phyloP scores from a whole-genome alignment of 2,797 vertebrate genomes.

The Pachyuromys duprasi region DNA sequence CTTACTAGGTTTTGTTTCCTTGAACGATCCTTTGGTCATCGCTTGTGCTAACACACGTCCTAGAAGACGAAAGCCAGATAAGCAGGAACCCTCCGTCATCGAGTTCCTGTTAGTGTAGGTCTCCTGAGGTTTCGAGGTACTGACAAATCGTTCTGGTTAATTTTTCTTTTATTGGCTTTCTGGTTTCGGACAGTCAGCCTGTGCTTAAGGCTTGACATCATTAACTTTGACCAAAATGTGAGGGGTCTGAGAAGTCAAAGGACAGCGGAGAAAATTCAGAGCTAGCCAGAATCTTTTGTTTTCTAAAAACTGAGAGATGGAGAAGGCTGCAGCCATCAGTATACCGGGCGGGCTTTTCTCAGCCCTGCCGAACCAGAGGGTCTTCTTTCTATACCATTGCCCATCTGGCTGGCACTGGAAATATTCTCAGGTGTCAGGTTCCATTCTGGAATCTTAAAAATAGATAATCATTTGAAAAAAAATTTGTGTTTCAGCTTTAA shows the following conservation, averaged over 20 bases:
- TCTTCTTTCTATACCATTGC: not conserved
- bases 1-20: not conserved
- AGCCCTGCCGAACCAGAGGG: not conserved
- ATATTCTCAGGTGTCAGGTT: not conserved
- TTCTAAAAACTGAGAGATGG: not conserved
- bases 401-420: not conserved
- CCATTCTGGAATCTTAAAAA: slow-evolving; percentile 33
- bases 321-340: not conserved
- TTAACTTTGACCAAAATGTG: slow-evolving; percentile 28
- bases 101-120: not conserved
- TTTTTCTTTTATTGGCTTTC: not conserved
- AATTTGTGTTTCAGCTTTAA: slow-evolving; percentile 46
- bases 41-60: not conserved
- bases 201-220: slow-evolving; percentile 31
- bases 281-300: not conserved
- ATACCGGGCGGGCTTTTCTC: rapidly evolving
- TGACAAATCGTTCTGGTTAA: not conserved
- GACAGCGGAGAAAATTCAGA: not conserved
- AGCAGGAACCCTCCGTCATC: not conserved
- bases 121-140: not conserved
- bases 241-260: not conserved
- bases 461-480: slow-evolving; percentile 9
- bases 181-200: not conserved
- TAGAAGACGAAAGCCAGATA: slow-evolving; percentile 16
- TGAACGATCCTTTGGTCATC: not conserved